Evolutionary conservation across 92 coral and sea anemone genomes (phyloP).

Genomic region (Paragorgia papillata): DNA sequence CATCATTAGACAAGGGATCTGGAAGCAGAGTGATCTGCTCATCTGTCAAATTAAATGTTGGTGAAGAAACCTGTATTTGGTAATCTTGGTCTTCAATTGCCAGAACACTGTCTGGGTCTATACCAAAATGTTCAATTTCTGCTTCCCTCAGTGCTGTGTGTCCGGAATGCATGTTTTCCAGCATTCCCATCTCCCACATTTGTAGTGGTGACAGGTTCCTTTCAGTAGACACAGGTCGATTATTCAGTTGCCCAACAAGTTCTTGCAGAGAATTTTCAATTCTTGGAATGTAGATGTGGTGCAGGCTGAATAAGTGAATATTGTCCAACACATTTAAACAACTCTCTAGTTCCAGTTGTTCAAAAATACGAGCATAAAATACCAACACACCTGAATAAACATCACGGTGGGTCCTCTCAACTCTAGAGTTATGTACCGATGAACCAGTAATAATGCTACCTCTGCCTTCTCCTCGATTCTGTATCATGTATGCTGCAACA

Average conservation of each 20-base stretch:
- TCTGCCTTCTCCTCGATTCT: constrained; percentile 54
- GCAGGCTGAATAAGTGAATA: constrained; percentile 42
- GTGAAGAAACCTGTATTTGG: constrained; percentile 62
- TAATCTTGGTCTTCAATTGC: constrained; percentile 70
- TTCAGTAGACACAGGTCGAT: constrained; percentile 81
- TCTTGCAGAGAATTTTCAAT: constrained; percentile 49
- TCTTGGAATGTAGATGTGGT: constrained; percentile 54
- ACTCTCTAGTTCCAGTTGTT: constrained; percentile 53
- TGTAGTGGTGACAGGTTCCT: constrained; percentile 73
- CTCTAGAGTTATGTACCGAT: constrained; percentile 55
- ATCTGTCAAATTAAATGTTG: constrained; percentile 49
- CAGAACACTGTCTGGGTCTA: too few species aligned
- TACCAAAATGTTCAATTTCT: constrained; percentile 65
- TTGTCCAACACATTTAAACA: constrained; percentile 45
- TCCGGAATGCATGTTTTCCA: constrained; percentile 71
- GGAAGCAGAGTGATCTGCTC: constrained; percentile 57
- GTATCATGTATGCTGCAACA: constrained; percentile 57
- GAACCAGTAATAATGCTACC: constrained; percentile 64
- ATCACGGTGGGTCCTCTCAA: constrained; percentile 37
- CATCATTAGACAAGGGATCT: constrained; percentile 65
- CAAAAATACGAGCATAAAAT: too few species aligned
- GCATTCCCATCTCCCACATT: constrained; percentile 78
- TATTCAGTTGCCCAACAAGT: constrained; percentile 70
- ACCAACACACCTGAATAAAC: too few species aligned
- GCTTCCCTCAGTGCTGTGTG: constrained; percentile 64